Percentiles rank a stretch among this genome's conserved stretches.
Evolutionary conservation across 1,140 invertebrate genomes (phyloP).

Genomic region (Drosophila parvula): DNA sequence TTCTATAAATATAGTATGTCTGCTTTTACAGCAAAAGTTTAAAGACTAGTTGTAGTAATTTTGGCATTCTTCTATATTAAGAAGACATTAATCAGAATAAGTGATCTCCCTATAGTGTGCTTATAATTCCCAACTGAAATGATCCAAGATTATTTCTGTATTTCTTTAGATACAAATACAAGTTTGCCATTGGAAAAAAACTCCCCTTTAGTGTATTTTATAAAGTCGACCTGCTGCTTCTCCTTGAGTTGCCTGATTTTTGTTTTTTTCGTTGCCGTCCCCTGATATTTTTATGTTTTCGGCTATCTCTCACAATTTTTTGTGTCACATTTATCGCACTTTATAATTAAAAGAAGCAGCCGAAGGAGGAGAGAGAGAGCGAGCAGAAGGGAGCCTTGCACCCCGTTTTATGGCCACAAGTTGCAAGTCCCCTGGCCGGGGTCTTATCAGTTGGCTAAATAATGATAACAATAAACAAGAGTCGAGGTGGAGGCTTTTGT

Average conservation of each 20-base stretch:
- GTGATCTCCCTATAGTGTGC: no score
- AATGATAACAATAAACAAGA: conserved; percentile 81
- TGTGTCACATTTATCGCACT: conserved; percentile 81
- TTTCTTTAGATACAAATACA: background rate
- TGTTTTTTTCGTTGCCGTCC: conserved; percentile 7
- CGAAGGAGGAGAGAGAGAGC: background rate
- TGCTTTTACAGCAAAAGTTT: no score
- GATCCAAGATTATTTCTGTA: background rate
- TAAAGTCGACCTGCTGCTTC: conserved; percentile 3
- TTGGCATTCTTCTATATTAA: no score
- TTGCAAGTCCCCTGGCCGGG: conserved; percentile 4
- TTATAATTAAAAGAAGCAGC: conserved; percentile 72
- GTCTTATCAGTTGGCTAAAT: conserved; percentile 75
- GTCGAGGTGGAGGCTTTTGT: conserved; percentile 48
- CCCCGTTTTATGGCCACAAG: conserved; percentile 12
- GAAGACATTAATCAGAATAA: no score
- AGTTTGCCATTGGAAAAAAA: background rate
- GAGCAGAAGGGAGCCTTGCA: background rate
- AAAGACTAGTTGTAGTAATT: no score
- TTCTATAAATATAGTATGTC: background rate
- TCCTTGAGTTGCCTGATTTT: background rate
- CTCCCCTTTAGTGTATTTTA: conserved; percentile 3
- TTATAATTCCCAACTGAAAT: no score
- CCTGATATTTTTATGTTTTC: conserved; percentile 16
- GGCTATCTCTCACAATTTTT: conserved; percentile 47